Evolutionary conservation across 2,797 vertebrate species (phyloP), one percentile per base, ranked within the genome.

Genomic region (Acestrorhynchus altus): DNA sequence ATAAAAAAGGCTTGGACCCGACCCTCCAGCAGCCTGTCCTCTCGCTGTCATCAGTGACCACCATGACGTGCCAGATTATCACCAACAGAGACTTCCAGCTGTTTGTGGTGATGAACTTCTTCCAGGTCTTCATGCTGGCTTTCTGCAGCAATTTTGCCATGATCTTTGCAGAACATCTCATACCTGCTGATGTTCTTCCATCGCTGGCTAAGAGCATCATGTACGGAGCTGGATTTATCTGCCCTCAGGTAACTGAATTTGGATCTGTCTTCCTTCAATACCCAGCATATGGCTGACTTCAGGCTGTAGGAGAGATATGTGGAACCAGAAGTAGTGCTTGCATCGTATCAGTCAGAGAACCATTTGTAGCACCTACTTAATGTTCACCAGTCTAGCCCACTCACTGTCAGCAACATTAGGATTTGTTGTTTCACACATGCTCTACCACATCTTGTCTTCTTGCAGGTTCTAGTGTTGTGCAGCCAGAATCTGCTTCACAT

Each of bases 111-210:
- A 96, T 96, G 95, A 98, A 96, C 92, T 98, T 96, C 87, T 96
- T 94, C 83, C 96, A 97, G 90, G 94, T 96, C 79, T 97, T 98
- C 86, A 93, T 95, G 79, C 78, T 95, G 63, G 91, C 94, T 18
- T 96, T 97, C 88, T 95, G 94, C 79, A 96, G 83, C 87, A 98
- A 97, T 89, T 98, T 99, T 79, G 95, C 96, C 86, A 93, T 98
- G 86, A 98, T 98, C 81, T 96, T 97, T 78, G 85, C 88, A 0
- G 96, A 98, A 79, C 94, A 94, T 79, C 94, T 98, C 73, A 96
- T 98, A 86, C 96, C 96, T 6, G 85, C 82, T 7, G 81, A 95
- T 28, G 89, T 88, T 52, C 93, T 98, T 71, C 93, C 95, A 6
- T 90, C 95, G 0, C 85, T 93, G 57, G 9, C 92, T 59, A 95